These are phyloP conservation scores for Phainopepla nitens DNA, from an alignment of 2,113 vertebrate species.

Conservation along the genomic window DNA sequence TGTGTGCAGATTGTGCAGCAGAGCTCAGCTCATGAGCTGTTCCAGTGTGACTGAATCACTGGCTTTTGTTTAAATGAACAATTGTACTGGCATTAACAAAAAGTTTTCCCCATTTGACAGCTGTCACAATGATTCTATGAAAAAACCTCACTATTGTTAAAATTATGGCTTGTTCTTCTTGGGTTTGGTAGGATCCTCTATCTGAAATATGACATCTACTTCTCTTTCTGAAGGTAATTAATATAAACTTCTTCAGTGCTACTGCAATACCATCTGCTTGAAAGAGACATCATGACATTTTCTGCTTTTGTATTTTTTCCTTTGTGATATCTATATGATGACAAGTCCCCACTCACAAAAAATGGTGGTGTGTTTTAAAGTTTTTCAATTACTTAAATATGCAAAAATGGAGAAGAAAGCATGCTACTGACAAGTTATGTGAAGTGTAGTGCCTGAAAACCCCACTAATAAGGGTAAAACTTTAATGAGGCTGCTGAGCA, in stretches of 20 bases:
- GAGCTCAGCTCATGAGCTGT: not conserved
- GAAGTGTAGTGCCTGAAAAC: not conserved
- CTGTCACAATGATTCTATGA: slow-evolving; percentile 17
- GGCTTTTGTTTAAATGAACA: slow-evolving; percentile 37
- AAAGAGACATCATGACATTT: not conserved
- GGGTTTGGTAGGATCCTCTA: not conserved
- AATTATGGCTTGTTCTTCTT: not conserved
- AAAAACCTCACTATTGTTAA: slow-evolving; percentile 17
- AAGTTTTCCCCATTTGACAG: slow-evolving; percentile 28
- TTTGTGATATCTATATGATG: not conserved
- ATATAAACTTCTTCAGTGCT: not conserved
- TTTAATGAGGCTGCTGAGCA: not conserved
- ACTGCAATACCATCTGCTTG: slow-evolving; percentile 7
- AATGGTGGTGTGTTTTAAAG: not conserved
- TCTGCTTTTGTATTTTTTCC: slow-evolving; percentile 7
- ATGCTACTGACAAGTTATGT: not conserved
- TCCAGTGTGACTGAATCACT: slow-evolving; percentile 8
- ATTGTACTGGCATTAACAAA: slow-evolving; percentile 20
- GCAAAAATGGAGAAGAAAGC: not conserved
- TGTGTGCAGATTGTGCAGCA: not conserved
- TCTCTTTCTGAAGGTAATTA: slow-evolving; percentile 32
- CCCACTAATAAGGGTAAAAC: not conserved
- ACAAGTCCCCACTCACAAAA: not conserved
- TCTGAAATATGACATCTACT: slow-evolving; percentile 17
- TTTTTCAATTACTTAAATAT: not conserved